Evolutionary conservation across 2,888 invertebrate genomes (phyloP), one percentile per base, ranked within the genome.

Genomic region (Luperina testacea): DNA sequence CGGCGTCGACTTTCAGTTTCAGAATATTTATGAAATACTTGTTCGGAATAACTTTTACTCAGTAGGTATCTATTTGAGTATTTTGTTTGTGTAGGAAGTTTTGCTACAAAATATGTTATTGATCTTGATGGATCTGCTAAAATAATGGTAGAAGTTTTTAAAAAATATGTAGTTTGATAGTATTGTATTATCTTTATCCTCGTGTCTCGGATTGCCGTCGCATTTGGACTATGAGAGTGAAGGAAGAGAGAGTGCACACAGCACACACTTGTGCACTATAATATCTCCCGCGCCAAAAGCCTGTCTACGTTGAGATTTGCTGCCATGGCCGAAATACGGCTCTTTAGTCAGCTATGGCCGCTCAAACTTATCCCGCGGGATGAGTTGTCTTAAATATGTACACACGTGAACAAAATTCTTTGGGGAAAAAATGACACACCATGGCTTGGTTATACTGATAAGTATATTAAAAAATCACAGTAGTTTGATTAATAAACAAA

Each of bases 1-100:
- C 8, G 27, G 45, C 59, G 27, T 38, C 20, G 24, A 75, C 32
- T 48, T 69, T 59, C 42, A 51, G 27, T 42, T 77, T 61, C 11
- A 15, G 24, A 24, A 63, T 27, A 53, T 61, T 82, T 70, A 77
- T 71, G 70, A 71, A 81, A 77, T 65, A 82, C 32, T 24, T 76
- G 51, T 59, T 65, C 45, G 27, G 32, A 74, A 75, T 75, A 80
- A 63, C 9, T 75, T 81, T 53, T n/a, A 17, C 48, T 69, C 20
- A 51, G 63, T n/a, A 75, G 20, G 17, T 51, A 53, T 15, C 4
- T 38, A 1, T 53, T 68, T 78, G 13, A 51, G 17, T n/a, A 13
- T 15, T 45, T 75, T 32, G 63, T 42, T 48, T 77, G 17, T n/a
- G 75, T 32, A 20, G 8, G 24, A 42, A 45, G 27, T 38, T 75